A percentile compares a stretch with the other conserved stretches of the same genome.
These are phyloP conservation scores for Burhinus oedicnemus DNA, from an alignment of 2,113 vertebrate genomes.

Conservation along the genomic window DNA sequence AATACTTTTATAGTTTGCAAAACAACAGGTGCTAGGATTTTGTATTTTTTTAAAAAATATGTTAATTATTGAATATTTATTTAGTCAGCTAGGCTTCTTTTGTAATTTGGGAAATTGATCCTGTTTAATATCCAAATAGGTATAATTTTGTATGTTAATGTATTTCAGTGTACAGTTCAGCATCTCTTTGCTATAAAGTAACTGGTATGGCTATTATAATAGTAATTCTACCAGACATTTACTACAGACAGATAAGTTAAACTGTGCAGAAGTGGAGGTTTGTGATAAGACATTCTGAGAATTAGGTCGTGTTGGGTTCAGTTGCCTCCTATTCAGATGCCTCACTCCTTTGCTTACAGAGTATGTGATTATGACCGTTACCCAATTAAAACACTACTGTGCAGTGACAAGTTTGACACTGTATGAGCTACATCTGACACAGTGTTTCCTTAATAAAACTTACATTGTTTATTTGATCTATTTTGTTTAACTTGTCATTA, in stretches of 20 bases:
- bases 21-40: neutral
- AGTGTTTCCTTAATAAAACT: neutral
- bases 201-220: neutral
- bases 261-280: neutral
- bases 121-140: neutral
- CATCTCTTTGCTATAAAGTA: neutral
- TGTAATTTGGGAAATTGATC: neutral
- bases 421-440: neutral
- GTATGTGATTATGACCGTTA: neutral
- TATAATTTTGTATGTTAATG: neutral
- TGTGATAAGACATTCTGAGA: slow-evolving; percentile 17
- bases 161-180: neutral
- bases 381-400: slow-evolving; percentile 20
- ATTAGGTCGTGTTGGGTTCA: slow-evolving; percentile 18
- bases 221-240: neutral
- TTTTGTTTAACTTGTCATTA: neutral
- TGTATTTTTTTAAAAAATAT: neutral
- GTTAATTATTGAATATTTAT: neutral
- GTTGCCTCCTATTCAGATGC: neutral
- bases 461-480: neutral
- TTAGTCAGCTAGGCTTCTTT: neutral
- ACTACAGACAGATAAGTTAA: neutral
- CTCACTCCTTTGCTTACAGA: neutral
- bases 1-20: neutral
- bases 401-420: neutral